These are phyloP conservation scores for Parambassis ranga DNA, from an alignment of 2,797 vertebrate species.

Conservation along the genomic window DNA sequence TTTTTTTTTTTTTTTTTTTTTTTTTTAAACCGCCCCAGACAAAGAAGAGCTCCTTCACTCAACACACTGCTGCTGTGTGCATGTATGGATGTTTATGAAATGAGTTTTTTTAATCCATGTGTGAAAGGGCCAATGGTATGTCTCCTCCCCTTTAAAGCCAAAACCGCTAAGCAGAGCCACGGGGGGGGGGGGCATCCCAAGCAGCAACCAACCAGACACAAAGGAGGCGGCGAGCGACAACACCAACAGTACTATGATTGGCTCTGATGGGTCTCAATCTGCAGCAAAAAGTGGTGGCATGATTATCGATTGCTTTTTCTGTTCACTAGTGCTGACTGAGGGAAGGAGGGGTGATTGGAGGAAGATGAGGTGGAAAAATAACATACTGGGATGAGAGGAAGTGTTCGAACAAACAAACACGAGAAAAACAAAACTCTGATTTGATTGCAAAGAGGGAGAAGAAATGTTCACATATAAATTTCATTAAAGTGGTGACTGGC, in stretches of 20 bases:
- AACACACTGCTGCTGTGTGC: conserved; percentile 57
- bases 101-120: conserved; percentile 4
- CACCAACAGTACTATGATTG: conserved; percentile 95
- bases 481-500: conserved; percentile 41
- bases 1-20: not conserved
- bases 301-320: conserved; percentile 73
- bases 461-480: conserved; percentile 43
- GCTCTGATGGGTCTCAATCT: conserved; percentile 70
- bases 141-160: conserved; percentile 76
- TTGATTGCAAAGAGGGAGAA: conserved; percentile 23
- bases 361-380: conserved; percentile 42
- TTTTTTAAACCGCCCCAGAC: conserved; percentile 73
- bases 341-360: conserved; percentile 61
- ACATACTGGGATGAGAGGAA: conserved; percentile 30
- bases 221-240: conserved; percentile 85
- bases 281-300: conserved; percentile 55
- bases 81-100: conserved; percentile 10
- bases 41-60: conserved; percentile 55
- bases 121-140: conserved; percentile 63
- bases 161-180: conserved; percentile 72
- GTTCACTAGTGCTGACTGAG: conserved; percentile 49
- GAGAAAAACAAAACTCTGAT: conserved; percentile 49
- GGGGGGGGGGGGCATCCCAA: conserved; percentile 24
- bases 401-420: conserved; percentile 43
- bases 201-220: conserved; percentile 76